phyloP scores from a whole-genome alignment of 2,888 invertebrate genomes.

The Caradrina kadenii region DNA sequence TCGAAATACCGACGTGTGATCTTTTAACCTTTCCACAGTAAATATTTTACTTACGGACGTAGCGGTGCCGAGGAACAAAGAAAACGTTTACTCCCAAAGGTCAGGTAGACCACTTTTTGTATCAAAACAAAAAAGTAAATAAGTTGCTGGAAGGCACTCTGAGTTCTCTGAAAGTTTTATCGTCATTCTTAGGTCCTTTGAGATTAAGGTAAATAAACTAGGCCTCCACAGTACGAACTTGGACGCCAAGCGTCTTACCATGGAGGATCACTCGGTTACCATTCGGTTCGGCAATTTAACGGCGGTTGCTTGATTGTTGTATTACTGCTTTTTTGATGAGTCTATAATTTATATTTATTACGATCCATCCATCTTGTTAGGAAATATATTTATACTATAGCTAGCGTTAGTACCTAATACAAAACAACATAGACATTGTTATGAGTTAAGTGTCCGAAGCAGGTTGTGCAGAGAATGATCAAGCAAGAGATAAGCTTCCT shows the following conservation, averaged over 20 bases:
- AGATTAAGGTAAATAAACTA: conserved; percentile 43
- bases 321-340: not conserved
- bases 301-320: not conserved
- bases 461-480: too few relatives aligned
- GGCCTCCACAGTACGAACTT: conserved; percentile 41
- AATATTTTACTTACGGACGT: not conserved
- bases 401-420: too few relatives aligned
- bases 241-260: conserved; percentile 32
- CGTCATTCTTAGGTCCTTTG: conserved; percentile 43
- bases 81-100: conserved; percentile 39
- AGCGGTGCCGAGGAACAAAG: conserved; percentile 4
- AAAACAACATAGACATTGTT: too few relatives aligned
- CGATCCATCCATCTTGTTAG: too few relatives aligned
- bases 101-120: conserved; percentile 31
- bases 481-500: too few relatives aligned
- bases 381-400: too few relatives aligned
- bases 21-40: conserved; percentile 11
- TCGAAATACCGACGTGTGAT: not conserved
- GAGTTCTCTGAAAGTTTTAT: conserved; percentile 45
- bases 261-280: conserved; percentile 22
- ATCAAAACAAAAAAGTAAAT: conserved; percentile 40
- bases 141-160: conserved; percentile 32
- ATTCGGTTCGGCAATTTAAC: not conserved
- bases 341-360: too few relatives aligned
- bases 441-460: too few relatives aligned